A percentile compares a stretch with the other conserved stretches of the same genome.
Evolutionary conservation across 2,797 vertebrate species (phyloP).

Genomic region (Melanotaenia parkinsoni): DNA sequence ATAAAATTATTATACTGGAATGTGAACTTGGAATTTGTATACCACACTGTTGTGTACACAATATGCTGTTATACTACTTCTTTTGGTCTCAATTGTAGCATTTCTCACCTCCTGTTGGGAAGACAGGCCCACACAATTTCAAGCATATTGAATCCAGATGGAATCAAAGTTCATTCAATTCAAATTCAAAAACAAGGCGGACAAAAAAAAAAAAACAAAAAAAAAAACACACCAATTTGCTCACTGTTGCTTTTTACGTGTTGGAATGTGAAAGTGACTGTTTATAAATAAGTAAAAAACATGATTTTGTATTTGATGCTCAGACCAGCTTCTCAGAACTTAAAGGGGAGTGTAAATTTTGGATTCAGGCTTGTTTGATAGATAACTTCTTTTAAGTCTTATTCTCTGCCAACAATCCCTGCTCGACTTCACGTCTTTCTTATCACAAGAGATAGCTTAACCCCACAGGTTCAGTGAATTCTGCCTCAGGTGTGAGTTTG

Average conservation of each 20-base stretch:
- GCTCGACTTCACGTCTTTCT: conserved; percentile 36
- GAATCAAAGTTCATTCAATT: conserved; percentile 36
- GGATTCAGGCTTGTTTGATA: conserved; percentile 26
- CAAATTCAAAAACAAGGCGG: conserved; percentile 26
- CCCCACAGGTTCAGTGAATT: conserved; percentile 13
- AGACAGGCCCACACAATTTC: conserved; percentile 46
- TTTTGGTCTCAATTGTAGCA: conserved; percentile 50
- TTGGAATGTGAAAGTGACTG: background rate
- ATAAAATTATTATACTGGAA: background rate
- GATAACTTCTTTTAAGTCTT: conserved; percentile 37
- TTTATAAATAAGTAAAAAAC: conserved; percentile 8
- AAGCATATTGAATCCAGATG: conserved; percentile 72
- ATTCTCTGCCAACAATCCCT: conserved; percentile 44
- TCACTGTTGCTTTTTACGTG: background rate
- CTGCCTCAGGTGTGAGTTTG: conserved; percentile 26
- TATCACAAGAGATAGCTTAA: conserved; percentile 47
- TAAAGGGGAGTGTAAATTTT: conserved; percentile 18
- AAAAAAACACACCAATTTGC: conserved; percentile 17
- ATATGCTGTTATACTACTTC: conserved; percentile 32
- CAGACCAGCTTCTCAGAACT: conserved; percentile 17
- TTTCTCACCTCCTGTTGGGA: conserved; percentile 51
- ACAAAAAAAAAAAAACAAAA: background rate
- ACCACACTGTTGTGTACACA: conserved; percentile 11
- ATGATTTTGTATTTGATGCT: conserved; percentile 1
- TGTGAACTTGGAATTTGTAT: background rate